These are phyloP conservation scores for Panulirus ornatus DNA, from an alignment of 1,140 invertebrate species.

Conservation along the genomic window DNA sequence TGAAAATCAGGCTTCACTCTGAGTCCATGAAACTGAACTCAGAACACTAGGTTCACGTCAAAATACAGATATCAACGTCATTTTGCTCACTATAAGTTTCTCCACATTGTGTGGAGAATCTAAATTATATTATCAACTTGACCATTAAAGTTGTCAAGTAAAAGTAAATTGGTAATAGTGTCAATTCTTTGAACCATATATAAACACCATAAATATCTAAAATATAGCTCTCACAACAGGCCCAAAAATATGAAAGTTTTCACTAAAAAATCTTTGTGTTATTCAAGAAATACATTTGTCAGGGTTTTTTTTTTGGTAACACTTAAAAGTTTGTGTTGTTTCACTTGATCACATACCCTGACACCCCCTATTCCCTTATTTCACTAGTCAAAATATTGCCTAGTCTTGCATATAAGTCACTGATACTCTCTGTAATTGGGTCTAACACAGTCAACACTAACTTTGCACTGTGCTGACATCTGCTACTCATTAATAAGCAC, in stretches of 20 bases:
- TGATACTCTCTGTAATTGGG: constrained; percentile 44
- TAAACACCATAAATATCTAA: constrained; percentile 73
- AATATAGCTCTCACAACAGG: constrained; percentile 72
- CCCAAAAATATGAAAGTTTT: constrained; percentile 68
- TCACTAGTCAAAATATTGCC: constrained; percentile 71
- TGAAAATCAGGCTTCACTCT: constrained; percentile 62
- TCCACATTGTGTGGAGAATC: constrained; percentile 44
- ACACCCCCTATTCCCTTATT: constrained; percentile 38
- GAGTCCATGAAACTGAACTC: constrained; percentile 63
- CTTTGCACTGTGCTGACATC: constrained; percentile 37
- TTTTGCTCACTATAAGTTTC: constrained; percentile 32
- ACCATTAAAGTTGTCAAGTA: constrained; percentile 55
- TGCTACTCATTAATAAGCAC: constrained; percentile 61
- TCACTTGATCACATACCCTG: constrained; percentile 51
- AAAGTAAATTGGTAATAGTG: constrained; percentile 42
- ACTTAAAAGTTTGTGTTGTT: constrained; percentile 39
- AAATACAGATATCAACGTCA: constrained; percentile 14
- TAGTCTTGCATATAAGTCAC: constrained; percentile 64
- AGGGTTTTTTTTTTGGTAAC: constrained; percentile 28
- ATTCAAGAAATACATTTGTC: constrained; percentile 35
- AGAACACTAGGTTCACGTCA: constrained; percentile 24
- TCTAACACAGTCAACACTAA: constrained; percentile 47
- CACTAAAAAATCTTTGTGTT: constrained; percentile 64
- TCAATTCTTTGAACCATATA: constrained; percentile 56
- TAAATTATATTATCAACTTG: constrained; percentile 54